Percentiles rank a stretch among this genome's conserved stretches.
These are phyloP conservation scores for Gymnarchus niloticus DNA, from an alignment of 2,113 vertebrate genomes.

Conservation along the genomic window DNA sequence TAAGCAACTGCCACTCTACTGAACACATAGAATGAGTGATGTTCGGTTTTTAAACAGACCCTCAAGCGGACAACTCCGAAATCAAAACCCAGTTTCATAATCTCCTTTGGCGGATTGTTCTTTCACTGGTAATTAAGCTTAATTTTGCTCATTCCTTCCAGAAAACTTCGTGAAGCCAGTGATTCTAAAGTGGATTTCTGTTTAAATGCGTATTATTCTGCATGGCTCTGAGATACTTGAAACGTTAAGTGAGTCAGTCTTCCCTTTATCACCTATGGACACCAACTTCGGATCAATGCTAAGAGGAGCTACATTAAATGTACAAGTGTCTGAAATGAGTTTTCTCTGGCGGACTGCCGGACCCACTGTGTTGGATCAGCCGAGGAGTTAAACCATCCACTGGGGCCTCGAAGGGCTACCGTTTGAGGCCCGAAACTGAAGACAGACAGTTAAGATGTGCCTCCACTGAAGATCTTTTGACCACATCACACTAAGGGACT, in stretches of 20 bases:
- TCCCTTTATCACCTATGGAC: not conserved
- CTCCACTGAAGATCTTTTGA: not conserved
- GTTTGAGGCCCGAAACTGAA: not conserved
- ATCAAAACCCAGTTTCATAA: not conserved
- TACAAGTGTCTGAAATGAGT: not conserved
- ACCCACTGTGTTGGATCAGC: not conserved
- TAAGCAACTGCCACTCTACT: not conserved
- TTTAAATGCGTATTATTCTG: not conserved
- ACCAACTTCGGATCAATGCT: not conserved
- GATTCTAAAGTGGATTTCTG: not conserved
- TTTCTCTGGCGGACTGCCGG: not conserved
- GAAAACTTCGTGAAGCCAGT: not conserved
- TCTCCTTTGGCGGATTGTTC: not conserved
- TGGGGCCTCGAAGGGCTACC: not conserved
- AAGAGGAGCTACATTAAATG: not conserved
- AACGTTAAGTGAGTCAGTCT: slow-evolving; percentile 4
- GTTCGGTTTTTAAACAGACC: not conserved
- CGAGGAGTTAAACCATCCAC: not conserved
- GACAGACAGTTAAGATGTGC: not conserved
- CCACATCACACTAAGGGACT: not conserved
- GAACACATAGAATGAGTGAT: not conserved
- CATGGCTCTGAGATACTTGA: not conserved
- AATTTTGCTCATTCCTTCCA: not conserved
- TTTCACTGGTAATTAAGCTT: not conserved
- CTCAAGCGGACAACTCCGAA: not conserved